Evolutionary conservation across 1,140 invertebrate species (phyloP).

Genomic region (Formica selysi): DNA sequence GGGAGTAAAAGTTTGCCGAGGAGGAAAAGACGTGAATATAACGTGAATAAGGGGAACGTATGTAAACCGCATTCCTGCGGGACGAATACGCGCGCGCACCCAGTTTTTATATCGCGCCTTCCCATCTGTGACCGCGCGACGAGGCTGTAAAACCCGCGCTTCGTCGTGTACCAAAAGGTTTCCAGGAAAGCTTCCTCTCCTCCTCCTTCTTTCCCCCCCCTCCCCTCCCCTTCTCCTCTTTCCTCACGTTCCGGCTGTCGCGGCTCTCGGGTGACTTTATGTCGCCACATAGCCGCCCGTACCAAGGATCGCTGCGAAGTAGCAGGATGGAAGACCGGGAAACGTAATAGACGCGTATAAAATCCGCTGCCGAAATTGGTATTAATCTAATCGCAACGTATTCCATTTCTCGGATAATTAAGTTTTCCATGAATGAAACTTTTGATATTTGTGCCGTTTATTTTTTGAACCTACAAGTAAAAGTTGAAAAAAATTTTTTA

Average conservation of each 20-base stretch:
- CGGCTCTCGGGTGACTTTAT: conserved; percentile 77
- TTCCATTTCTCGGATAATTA: neutral
- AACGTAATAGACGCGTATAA: conserved; percentile 36
- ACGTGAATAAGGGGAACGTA: conserved; percentile 65
- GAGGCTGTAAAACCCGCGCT: conserved; percentile 71
- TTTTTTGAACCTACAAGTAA: neutral
- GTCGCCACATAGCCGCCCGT: conserved; percentile 63
- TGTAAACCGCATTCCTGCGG: conserved; percentile 73
- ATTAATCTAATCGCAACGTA: conserved; percentile 7
- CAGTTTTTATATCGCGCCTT: conserved; percentile 78
- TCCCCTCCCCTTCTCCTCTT: no score
- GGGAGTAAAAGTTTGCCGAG: conserved; percentile 24
- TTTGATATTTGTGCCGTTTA: neutral
- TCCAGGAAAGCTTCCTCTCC: conserved; percentile 77
- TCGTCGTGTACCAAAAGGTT: conserved; percentile 68
- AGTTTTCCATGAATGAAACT: neutral
- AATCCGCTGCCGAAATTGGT: conserved; percentile 12
- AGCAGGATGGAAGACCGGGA: neutral
- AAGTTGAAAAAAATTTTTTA: neutral
- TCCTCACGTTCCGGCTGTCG: neutral
- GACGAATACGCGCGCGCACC: conserved; percentile 77
- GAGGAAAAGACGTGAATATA: conserved; percentile 64
- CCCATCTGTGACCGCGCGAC: conserved; percentile 75
- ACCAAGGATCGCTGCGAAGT: conserved; percentile 21
- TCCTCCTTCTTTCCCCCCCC: neutral